phyloP scores from a whole-genome alignment of 2,113 vertebrate genomes.

The Chiloscyllium plagiosum region DNA sequence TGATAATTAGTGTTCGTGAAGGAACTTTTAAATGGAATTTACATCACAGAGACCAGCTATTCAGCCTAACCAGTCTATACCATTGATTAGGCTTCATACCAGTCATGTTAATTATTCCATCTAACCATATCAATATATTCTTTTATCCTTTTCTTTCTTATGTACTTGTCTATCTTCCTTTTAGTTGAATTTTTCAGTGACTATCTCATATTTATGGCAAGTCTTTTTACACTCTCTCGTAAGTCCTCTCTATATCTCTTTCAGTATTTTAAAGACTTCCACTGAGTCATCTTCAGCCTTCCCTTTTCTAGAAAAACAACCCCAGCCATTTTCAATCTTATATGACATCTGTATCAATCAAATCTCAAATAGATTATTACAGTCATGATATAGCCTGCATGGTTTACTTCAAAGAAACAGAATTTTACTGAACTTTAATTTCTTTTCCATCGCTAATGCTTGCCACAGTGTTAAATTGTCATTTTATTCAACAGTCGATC shows the following conservation, averaged over 20 bases:
- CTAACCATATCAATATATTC: not conserved
- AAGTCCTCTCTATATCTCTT: not conserved
- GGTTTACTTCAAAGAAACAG: not conserved
- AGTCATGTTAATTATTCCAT: not conserved
- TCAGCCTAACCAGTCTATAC: not conserved
- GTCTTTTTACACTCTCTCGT: not conserved
- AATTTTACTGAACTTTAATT: not conserved
- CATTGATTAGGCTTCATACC: not conserved
- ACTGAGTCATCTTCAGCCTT: not conserved
- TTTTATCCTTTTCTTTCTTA: not conserved
- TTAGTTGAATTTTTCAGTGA: not conserved
- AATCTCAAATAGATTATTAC: not conserved
- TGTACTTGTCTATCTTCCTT: not conserved
- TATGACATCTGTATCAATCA: not conserved
- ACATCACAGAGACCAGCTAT: not conserved
- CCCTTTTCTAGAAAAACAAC: not conserved
- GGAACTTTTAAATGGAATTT: not conserved
- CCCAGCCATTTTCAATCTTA: not conserved
- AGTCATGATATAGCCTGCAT: not conserved
- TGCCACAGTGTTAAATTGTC: not conserved
- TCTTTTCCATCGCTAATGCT: not conserved
- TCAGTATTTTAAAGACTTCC: not conserved
- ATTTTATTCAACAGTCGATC: not conserved
- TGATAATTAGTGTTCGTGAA: not conserved
- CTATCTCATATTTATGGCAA: not conserved